These are phyloP conservation scores for Urocolius indicus DNA, from an alignment of 2,113 vertebrate genomes.

Conservation along the genomic window DNA sequence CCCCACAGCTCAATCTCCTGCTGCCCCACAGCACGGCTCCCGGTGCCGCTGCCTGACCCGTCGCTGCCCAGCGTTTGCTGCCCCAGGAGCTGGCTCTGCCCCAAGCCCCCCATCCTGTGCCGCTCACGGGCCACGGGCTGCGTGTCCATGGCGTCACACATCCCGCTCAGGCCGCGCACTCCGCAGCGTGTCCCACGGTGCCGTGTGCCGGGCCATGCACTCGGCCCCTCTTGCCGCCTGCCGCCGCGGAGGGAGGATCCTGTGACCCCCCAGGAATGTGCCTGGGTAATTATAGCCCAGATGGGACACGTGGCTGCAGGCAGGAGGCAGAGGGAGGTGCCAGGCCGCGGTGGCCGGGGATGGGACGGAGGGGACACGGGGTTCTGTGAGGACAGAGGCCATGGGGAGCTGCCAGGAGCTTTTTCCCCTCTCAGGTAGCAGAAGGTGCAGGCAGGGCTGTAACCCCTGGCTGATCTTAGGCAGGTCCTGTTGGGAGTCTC, in stretches of 20 bases:
- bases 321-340: not conserved
- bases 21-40: not conserved
- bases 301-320: not conserved
- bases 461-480: accelerated
- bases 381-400: not conserved
- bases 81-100: no score
- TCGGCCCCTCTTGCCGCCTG: slow-evolving; percentile 26
- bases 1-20: not conserved
- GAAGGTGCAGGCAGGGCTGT: not conserved
- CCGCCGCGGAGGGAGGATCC: not conserved
- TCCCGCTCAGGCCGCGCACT: no score
- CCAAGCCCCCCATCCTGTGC: no score
- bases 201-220: not conserved
- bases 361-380: not conserved
- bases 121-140: no score
- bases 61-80: no score
- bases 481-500: not conserved
- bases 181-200: no score
- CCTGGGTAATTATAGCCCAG: slow-evolving; percentile 8
- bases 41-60: accelerated
- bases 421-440: not conserved
- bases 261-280: slow-evolving; percentile 52
- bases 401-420: not conserved
- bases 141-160: no score
- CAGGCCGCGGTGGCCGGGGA: accelerated